Evolutionary conservation across 1,140 invertebrate species (phyloP), one percentile per base, ranked within the genome.

Genomic region (Caenorhabditis tropicalis): DNA sequence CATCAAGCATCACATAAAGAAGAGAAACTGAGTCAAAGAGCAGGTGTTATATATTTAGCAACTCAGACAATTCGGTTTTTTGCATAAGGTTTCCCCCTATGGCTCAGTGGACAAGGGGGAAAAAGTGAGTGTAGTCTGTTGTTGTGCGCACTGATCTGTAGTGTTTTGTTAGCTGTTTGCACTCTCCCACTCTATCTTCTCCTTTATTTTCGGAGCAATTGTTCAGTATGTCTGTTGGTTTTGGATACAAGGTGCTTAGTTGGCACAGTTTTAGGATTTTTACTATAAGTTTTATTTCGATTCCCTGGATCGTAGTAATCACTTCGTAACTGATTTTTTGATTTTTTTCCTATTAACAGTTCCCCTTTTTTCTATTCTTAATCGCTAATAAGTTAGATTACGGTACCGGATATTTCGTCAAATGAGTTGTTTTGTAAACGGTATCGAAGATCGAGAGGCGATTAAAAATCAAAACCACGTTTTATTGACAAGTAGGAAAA

Each of bases 161-260:
- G 58, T 65, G 58, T 65, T 65, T 65, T 65, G 29, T 65, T 65
- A 65, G 58, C 58, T 65, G 58, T 65, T 65, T 65, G 58, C 58
- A 33, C 58, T n/a, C 24, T 24, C 21, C 10, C 24, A 12, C 21
- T 15, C 49, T 19, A 16, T 51, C 19, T n/a, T 51, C 49, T 51
- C 15, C n/a, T 51, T 5, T n/a, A 6, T 12, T 6, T 51, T 51
- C n/a, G 21, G 53, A 58, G 24, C 24, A 29, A 58, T 24, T 58
- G 53, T 51, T 51, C 48, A n/a, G 39, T 6, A 12, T 6, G 39
- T 43, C n/a, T 51, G 48, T 6, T 51, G 48, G 48, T 51, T 51
- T 51, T 51, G 19, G n/a, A 51, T 51, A 3, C 10, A 51, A 10
- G n/a, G 48, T 16, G 39, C 39, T 43, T 43, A 43, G 39, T 6